Evolutionary conservation across 1,140 invertebrate genomes (phyloP).

Genomic region (Panagrolaimus sp.): DNA sequence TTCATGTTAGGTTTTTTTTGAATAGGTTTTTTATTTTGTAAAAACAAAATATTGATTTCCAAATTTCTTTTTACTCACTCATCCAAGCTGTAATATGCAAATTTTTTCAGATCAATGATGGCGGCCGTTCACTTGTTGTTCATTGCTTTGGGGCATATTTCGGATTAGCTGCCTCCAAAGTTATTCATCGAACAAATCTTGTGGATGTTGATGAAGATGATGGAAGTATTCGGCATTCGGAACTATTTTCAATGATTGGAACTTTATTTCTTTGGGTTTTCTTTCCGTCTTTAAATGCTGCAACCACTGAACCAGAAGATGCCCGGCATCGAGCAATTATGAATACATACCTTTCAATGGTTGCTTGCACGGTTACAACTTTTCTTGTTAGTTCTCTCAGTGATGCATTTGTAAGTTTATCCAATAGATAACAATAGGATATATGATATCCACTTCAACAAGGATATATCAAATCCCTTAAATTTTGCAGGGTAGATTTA

Average conservation of each 20-base stretch:
- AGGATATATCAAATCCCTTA: constrained; percentile 8
- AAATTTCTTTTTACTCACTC: too few relatives aligned
- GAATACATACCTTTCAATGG: constrained; percentile 64
- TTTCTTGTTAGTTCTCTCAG: constrained; percentile 62
- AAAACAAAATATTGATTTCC: too few relatives aligned
- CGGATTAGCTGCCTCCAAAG: constrained; percentile 63
- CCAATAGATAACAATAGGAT: constrained; percentile 68
- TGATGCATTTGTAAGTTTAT: constrained; percentile 43
- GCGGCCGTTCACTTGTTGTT: constrained; percentile 82
- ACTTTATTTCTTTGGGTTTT: constrained; percentile 64
- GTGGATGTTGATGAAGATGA: constrained; percentile 49
- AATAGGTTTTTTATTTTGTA: too few relatives aligned
- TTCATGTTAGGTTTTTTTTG: constrained; percentile 67
- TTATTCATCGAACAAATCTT: constrained; percentile 32
- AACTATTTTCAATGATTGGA: constrained; percentile 59
- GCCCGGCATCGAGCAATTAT: constrained; percentile 62
- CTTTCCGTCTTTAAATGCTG: constrained; percentile 62
- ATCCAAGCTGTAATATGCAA: constrained; percentile 60
- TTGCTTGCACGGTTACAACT: constrained; percentile 61
- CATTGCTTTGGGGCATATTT: constrained; percentile 94
- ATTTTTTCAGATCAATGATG: constrained; percentile 64
- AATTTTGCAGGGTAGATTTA: constrained; percentile 42
- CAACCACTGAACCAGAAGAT: constrained; percentile 57
- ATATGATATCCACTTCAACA: background rate
- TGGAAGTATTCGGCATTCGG: constrained; percentile 42